Evolutionary conservation across 2,113 vertebrate species (phyloP).

Genomic region (Saccopteryx bilineata): DNA sequence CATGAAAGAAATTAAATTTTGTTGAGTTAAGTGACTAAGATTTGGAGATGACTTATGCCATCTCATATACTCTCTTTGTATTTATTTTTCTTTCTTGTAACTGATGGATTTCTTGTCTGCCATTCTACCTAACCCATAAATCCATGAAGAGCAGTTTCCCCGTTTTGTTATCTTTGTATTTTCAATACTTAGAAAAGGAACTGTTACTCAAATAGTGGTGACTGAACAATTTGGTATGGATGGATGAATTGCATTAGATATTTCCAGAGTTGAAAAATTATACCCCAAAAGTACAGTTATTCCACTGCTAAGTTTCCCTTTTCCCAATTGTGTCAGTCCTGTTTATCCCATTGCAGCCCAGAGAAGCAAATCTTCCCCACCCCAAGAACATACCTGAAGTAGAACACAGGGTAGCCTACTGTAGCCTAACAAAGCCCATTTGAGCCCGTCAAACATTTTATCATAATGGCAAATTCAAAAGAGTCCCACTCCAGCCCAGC

Average conservation of each 20-base stretch:
- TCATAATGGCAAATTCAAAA: background rate
- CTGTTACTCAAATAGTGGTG: background rate
- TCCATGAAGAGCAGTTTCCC: background rate
- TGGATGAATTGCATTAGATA: background rate
- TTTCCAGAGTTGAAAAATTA: slow-evolving; percentile 30
- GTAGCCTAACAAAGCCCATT: background rate
- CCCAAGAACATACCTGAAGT: background rate
- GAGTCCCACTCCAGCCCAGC: background rate
- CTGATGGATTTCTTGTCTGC: background rate
- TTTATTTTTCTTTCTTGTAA: slow-evolving; percentile 31
- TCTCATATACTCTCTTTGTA: background rate
- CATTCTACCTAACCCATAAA: background rate
- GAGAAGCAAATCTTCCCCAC: background rate
- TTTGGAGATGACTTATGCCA: background rate
- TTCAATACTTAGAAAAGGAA: background rate
- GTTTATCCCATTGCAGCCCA: background rate
- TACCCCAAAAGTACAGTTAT: background rate
- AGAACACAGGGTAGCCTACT: background rate
- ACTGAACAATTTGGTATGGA: background rate
- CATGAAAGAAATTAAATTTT: slow-evolving; percentile 6
- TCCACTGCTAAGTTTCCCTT: background rate
- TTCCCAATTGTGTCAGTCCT: background rate
- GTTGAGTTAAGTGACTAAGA: background rate
- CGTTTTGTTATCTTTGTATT: background rate
- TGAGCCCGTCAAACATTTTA: background rate